phyloP scores from a whole-genome alignment of 2,797 vertebrate genomes.

The Galaxias olidus region DNA sequence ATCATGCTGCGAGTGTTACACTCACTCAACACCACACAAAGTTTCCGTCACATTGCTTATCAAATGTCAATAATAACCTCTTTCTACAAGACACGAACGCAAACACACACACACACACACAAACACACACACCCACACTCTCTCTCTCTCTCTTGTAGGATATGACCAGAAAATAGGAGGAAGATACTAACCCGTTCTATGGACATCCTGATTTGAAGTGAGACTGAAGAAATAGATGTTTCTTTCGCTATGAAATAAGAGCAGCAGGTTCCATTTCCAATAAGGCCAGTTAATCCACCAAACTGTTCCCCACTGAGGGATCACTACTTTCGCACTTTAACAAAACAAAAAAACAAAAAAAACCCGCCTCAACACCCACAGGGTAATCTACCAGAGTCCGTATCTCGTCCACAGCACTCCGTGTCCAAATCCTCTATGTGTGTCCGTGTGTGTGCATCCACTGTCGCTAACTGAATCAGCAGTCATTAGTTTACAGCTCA shows the following conservation, averaged over 20 bases:
- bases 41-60: too few relatives aligned
- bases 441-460: slow-evolving; percentile 22
- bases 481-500: slow-evolving; percentile 49
- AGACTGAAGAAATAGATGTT: slow-evolving; percentile 22
- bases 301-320: slow-evolving; percentile 7
- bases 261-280: slow-evolving; percentile 22
- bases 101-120: neutral
- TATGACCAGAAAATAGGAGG: neutral
- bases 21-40: neutral
- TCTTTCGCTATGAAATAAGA: slow-evolving; percentile 18
- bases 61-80: too few relatives aligned
- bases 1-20: too few relatives aligned
- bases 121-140: too few relatives aligned
- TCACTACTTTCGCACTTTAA: slow-evolving; percentile 23
- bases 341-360: slow-evolving; percentile 19
- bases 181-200: slow-evolving; percentile 65
- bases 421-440: neutral
- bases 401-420: slow-evolving; percentile 24
- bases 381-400: slow-evolving; percentile 26
- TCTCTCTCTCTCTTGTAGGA: neutral
- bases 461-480: slow-evolving; percentile 52
- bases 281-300: slow-evolving; percentile 20
- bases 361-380: slow-evolving; percentile 29
- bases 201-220: slow-evolving; percentile 39
- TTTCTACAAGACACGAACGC: neutral